These are phyloP conservation scores for Palaemon carinicauda DNA, from an alignment of 1,140 invertebrate species.

Conservation along the genomic window DNA sequence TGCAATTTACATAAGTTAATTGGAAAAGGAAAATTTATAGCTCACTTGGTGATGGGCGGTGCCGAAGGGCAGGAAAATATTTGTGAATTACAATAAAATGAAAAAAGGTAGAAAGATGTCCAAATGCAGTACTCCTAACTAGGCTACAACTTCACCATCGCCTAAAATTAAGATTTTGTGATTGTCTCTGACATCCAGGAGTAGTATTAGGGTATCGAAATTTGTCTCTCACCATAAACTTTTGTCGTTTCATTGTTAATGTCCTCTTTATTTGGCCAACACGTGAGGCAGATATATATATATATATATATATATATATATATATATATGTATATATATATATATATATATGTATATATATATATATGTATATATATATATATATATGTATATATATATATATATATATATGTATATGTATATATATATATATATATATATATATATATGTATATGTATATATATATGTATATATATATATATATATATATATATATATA, in stretches of 20 bases:
- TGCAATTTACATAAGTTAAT: constrained; percentile 37
- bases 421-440: neutral
- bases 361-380: constrained; percentile 4
- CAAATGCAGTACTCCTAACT: too few species aligned
- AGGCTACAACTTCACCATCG: too few species aligned
- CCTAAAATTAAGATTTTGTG: too few species aligned
- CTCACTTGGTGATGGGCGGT: neutral
- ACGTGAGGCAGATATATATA: neutral
- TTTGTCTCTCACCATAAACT: too few species aligned
- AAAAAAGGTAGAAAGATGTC: too few species aligned
- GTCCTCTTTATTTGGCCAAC: too few species aligned
- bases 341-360: neutral
- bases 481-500: neutral
- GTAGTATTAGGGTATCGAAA: too few species aligned
- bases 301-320: neutral
- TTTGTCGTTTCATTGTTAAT: too few species aligned
- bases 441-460: neutral
- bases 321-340: constrained; percentile 5
- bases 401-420: neutral
- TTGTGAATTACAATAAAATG: too few species aligned
- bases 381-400: neutral
- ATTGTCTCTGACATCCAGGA: too few species aligned
- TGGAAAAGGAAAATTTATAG: constrained; percentile 18
- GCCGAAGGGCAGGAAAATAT: too few species aligned
- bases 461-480: neutral